These are phyloP conservation scores for Drosophila kambysellisi DNA, from an alignment of 2,888 invertebrate species.

Conservation along the genomic window DNA sequence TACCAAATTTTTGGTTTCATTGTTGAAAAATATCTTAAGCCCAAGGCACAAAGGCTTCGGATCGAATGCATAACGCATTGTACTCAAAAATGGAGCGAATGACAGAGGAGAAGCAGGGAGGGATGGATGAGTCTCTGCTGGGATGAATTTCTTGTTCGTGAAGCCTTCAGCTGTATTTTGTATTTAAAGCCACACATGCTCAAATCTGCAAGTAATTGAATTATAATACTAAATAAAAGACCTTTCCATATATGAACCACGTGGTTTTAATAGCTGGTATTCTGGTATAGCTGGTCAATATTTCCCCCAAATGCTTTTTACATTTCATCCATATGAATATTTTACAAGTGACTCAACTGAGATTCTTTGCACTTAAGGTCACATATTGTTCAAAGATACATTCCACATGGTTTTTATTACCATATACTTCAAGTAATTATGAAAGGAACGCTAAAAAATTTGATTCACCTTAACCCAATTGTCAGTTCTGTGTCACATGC, in stretches of 20 bases:
- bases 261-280: background rate
- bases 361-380: too few species aligned
- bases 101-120: background rate
- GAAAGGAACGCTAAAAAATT: background rate
- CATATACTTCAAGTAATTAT: background rate
- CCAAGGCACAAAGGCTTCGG: slow-evolving; percentile 50
- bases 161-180: background rate
- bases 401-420: background rate
- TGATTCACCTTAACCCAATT: background rate
- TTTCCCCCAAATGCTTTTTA: background rate
- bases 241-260: background rate
- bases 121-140: background rate
- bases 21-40: slow-evolving; percentile 71
- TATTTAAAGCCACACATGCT: background rate
- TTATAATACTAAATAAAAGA: background rate
- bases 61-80: slow-evolving; percentile 44
- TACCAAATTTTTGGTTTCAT: slow-evolving; percentile 74
- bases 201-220: background rate
- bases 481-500: background rate
- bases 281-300: background rate
- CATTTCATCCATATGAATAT: background rate
- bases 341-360: background rate
- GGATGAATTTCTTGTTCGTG: background rate
- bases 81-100: slow-evolving; percentile 7
- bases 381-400: background rate